Evolutionary conservation across 2,797 vertebrate species (phyloP), one percentile per base, ranked within the genome.

Genomic region (Danionella dracula): DNA sequence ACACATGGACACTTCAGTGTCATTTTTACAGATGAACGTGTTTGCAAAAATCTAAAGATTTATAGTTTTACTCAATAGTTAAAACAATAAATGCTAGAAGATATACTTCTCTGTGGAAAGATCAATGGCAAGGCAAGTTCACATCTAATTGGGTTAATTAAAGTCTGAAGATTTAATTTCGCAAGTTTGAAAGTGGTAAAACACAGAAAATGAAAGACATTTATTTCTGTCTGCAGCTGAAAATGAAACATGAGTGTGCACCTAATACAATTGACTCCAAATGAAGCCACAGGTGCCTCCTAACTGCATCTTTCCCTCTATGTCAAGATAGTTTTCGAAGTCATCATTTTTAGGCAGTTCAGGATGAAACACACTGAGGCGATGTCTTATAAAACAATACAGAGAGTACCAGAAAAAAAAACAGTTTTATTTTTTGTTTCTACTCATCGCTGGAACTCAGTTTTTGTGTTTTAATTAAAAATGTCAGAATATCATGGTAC

Each of bases 171-270:
- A 40, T 57, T 32, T 55, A 42, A 58, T 38, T 68, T n/a, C 41
- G 59, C 29, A 60, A 20, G 61, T 65, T 68, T 53, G 67, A 72
- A 72, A 69, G 59, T 72, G 69, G 70, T 66, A 50, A 50, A 38
- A 56, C 44, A 61, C 60, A 53, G 56, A 16, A 57, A 31, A 55
- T 59, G 21, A 63, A 68, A 50, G 54, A 70, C 62, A 58, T 62
- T 70, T 57, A 49, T 45, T 29, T 37, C 64, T 67, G 70, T 71
- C 50, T 69, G 66, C 37, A 57, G 56, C 54, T 44, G 21, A 40
- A 53, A 53, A 62, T 66, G 35, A 66, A 59, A 68, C 50, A 37
- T n/a, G 23, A 69, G 55, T 56, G 32, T 23, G 29, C 61, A 66
- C 61, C 56, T 66, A 66, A 72, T 55, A 71, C 57, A 41, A 35